Percentiles rank a stretch among this genome's conserved stretches.
phyloP scores from a whole-genome alignment of 2,888 invertebrate species.

The Automeris io region DNA sequence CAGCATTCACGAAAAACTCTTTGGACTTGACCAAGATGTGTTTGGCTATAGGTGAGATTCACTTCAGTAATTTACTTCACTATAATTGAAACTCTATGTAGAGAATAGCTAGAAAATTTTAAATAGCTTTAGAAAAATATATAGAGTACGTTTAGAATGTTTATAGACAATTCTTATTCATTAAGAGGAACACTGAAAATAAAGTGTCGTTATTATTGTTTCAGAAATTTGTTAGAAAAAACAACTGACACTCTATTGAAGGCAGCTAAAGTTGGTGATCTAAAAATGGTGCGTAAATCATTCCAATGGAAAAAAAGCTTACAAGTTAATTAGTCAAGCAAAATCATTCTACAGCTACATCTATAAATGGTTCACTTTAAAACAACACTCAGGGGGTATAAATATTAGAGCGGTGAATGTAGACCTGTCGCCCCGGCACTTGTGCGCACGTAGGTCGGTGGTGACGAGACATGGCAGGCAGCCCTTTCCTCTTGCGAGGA shows the following conservation, averaged over 20 bases:
- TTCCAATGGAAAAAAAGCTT: background rate
- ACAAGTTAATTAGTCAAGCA: too few relatives aligned
- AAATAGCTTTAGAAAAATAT: background rate
- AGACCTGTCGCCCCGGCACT: too few relatives aligned
- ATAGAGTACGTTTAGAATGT: too few relatives aligned
- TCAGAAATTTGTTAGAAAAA: constrained; percentile 87
- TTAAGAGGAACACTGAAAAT: too few relatives aligned
- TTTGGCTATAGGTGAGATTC: constrained; percentile 82
- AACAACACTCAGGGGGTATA: too few relatives aligned
- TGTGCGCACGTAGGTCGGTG: too few relatives aligned
- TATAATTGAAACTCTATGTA: constrained; percentile 1
- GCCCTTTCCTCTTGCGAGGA: too few relatives aligned
- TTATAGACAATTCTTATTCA: too few relatives aligned
- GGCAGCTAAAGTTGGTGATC: constrained; percentile 90
- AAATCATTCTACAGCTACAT: too few relatives aligned
- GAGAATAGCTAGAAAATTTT: background rate
- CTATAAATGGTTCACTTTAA: too few relatives aligned
- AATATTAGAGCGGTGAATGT: too few relatives aligned
- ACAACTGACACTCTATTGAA: constrained; percentile 88
- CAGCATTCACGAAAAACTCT: constrained; percentile 89
- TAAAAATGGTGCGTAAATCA: constrained; percentile 80
- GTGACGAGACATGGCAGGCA: too few relatives aligned
- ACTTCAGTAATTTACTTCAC: constrained; percentile 19
- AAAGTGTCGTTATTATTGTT: constrained; percentile 64
- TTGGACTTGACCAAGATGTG: constrained; percentile 87